Evolutionary conservation across 2,797 vertebrate species (phyloP).

Genomic region (Oreortyx pictus): DNA sequence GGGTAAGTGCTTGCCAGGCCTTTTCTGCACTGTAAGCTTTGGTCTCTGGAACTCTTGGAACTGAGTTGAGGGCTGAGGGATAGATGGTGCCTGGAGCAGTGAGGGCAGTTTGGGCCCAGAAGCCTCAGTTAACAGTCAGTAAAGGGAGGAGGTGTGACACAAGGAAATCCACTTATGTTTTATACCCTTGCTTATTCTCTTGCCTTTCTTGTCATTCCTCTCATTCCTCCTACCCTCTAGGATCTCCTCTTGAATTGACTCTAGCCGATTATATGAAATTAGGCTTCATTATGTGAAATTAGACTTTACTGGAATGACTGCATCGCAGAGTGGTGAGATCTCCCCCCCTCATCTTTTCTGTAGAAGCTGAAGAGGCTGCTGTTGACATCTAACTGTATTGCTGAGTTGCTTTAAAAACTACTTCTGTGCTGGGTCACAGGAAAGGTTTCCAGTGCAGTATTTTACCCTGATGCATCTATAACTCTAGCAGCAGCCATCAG

Average conservation of each 20-base stretch:
- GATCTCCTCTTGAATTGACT: background rate
- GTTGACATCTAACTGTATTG: background rate
- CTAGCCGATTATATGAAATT: background rate
- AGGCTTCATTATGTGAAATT: background rate
- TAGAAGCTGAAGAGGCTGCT: background rate
- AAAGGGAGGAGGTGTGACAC: background rate
- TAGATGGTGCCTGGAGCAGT: background rate
- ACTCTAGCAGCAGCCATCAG: background rate
- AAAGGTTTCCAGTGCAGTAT: background rate
- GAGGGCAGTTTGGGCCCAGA: background rate
- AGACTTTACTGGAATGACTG: background rate
- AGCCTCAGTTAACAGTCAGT: background rate
- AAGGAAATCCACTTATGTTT: background rate
- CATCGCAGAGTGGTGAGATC: background rate
- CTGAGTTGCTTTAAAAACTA: constrained; percentile 1
- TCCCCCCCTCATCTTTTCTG: background rate
- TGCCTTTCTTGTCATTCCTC: background rate
- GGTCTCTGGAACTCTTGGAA: background rate
- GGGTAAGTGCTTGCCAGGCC: background rate
- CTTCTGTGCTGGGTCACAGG: background rate
- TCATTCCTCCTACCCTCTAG: rapidly evolving
- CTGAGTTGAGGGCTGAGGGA: background rate
- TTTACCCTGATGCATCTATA: constrained; percentile 5
- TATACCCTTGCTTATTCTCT: background rate
- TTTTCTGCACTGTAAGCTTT: background rate